Evolutionary conservation across 2,113 vertebrate genomes (phyloP), one percentile per base, ranked within the genome.

Genomic region (Tringa solitaria): DNA sequence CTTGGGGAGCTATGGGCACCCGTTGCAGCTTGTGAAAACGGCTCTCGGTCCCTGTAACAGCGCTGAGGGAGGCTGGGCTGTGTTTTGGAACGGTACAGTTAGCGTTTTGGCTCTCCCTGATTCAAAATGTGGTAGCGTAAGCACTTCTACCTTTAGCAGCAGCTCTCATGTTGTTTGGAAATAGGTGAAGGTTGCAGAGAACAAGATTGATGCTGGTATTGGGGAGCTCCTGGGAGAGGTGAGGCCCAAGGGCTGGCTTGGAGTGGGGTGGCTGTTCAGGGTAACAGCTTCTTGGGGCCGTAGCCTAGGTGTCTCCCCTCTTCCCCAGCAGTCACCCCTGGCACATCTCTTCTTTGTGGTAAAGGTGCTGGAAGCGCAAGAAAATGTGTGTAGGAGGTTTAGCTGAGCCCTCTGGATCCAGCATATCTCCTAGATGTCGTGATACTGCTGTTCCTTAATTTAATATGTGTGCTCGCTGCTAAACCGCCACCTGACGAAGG

Each of bases 11-110:
- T 76, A 4, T 1, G 1, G 75, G 15, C 7, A 8, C 16, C 56
- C 0, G 0, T 0, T n/a, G 35, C 43, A 85, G 48, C 17, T 41
- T 53, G 48, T 82, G 70, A 16, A 56, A 28, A 26, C 9, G 19
- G 59, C 39, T 45, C 2, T 35, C 0, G 1, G 39, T 69, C 43
- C 37, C 46, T 28, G 20, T 19, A 20, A 9, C 30, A 35, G 28
- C 0, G 0, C 12, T 37, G 60, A 37, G 67, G 43, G 53, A 59
- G 50, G 30, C 37, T 14, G 21, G 10, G 67, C 3, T n/a, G 33
- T 43, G 20, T 27, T 54, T 65, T 48, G 54, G 67, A 79, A 76
- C 8, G 0, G 13, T 10, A 9, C 9, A 12, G 15, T 17, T 54
- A 22, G 23, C 7, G 4, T 84, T 89, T 33, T 28, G 13, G 28